These are phyloP conservation scores for Folsomia candida DNA, from an alignment of 2,888 invertebrate species.

Conservation along the genomic window DNA sequence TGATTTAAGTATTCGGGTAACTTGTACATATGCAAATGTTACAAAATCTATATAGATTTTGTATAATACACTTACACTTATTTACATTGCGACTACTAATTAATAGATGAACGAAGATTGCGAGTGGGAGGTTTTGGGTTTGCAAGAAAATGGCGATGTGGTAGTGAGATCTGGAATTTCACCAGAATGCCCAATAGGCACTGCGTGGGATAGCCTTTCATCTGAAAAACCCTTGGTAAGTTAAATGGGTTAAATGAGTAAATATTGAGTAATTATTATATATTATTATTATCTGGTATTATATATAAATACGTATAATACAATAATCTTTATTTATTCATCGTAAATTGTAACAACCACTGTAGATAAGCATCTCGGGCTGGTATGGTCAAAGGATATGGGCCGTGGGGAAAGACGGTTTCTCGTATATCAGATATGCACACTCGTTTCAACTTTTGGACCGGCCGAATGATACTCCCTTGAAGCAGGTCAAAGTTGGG, in stretches of 20 bases:
- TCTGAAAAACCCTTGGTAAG: slow-evolving; percentile 71
- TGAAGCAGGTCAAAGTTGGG: slow-evolving; percentile 74
- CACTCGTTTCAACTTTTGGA: slow-evolving; percentile 59
- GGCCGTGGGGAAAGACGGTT: slow-evolving; percentile 83
- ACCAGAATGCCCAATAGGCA: slow-evolving; percentile 61
- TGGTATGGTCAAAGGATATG: slow-evolving; percentile 70
- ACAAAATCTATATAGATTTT: slow-evolving; percentile 8
- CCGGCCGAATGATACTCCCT: slow-evolving; percentile 62
- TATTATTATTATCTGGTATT: too few species aligned
- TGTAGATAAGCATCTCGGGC: slow-evolving; percentile 66
- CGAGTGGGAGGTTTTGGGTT: slow-evolving; percentile 72
- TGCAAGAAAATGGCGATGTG: slow-evolving; percentile 82
- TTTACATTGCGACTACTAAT: too few species aligned
- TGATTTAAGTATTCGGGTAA: slow-evolving; percentile 73
- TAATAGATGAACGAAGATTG: slow-evolving; percentile 48
- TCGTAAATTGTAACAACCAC: not conserved
- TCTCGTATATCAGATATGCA: slow-evolving; percentile 62
- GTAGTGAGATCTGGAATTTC: slow-evolving; percentile 77
- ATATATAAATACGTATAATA: not conserved
- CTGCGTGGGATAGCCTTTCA: slow-evolving; percentile 73
- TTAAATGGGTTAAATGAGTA: too few species aligned
- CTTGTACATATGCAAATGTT: slow-evolving; percentile 43
- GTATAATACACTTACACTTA: not conserved
- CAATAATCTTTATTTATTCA: not conserved
- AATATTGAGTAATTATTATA: too few species aligned